Base-by-base conservation (phyloP, 2,888 invertebrate species). In the Conchocele bisecta region DNA sequence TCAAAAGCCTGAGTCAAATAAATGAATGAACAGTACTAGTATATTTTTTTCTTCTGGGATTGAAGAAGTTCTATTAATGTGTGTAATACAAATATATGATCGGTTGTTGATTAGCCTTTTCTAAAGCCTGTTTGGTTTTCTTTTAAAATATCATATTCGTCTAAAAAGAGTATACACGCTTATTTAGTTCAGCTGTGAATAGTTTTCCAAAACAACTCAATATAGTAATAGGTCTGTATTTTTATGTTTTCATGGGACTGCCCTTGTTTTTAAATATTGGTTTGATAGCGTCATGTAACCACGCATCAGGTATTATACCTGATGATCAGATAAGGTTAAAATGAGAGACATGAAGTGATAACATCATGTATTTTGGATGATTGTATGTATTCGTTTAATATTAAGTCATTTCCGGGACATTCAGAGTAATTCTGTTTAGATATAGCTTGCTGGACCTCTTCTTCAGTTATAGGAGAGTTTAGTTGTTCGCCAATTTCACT, bases 261-360 rank as follows among this genome's bases (percentile, higher is more conserved):
- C 65, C 65, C 50, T 57, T 65, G n/a, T 65, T 57, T 39, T 56
- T 65, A 28, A 31, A 65, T 39, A 65, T 65, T 29, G 65, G 65
- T 20, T 24, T 57, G 15, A 59, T 67, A 13, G 48, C 42, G 17
- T 59, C 58, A 24, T 31, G 29, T n/a, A 59, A 26, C 59, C 59
- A 50, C 3, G 50, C 24, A 6, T 58, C 31, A 3, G 66, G 59
- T 13, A 66, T 29, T 11, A 58, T 48, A n/a, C 59, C 58, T 11
- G 58, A 35, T 11, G 51, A 42, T 13, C 58, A 22, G n/a, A 66
- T 31, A 42, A 46, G n/a, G 31, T 50, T 39, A 29, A 54, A 65
- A 20, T 53, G 33, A 20, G 26, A 26, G 26, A 17, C 11, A n/a
- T 59, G 39, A 46, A 46, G 24, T 4, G 46, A 28, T 15, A 46